phyloP scores from a whole-genome alignment of 1,140 invertebrate genomes.

The Acromyrmex heyeri region DNA sequence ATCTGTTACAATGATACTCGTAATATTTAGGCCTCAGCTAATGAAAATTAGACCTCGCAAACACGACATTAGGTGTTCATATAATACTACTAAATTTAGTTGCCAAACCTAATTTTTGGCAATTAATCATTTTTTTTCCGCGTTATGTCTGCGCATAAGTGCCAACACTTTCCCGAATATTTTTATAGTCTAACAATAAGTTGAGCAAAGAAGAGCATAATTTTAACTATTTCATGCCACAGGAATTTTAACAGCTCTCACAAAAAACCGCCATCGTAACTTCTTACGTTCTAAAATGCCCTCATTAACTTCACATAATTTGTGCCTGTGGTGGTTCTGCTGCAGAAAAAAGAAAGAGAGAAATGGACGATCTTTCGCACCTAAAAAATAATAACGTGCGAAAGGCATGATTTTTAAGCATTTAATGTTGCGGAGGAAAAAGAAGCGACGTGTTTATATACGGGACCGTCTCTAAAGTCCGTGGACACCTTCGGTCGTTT shows the following conservation, averaged over 20 bases:
- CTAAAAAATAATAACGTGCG: slow-evolving; percentile 72
- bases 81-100: no score
- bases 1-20: no score
- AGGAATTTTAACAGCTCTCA: slow-evolving; percentile 43
- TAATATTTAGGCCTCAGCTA: no score
- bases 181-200: slow-evolving; percentile 12
- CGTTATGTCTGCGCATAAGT: not conserved
- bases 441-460: slow-evolving; percentile 42
- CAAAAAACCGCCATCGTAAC: slow-evolving; percentile 26
- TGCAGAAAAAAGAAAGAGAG: not conserved
- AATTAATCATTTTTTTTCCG: no score
- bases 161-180: not conserved
- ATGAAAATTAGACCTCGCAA: no score
- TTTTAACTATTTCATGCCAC: not conserved
- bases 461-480: not conserved
- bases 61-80: no score
- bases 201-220: not conserved
- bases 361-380: slow-evolving; percentile 12
- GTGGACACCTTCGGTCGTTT: slow-evolving; percentile 70
- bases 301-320: slow-evolving; percentile 37
- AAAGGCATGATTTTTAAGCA: slow-evolving; percentile 61
- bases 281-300: not conserved
- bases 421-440: slow-evolving; percentile 46
- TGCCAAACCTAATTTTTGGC: no score
- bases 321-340: not conserved